Evolutionary conservation across 2,797 vertebrate species (phyloP).

Genomic region (Sebastiscus albofasciatus): DNA sequence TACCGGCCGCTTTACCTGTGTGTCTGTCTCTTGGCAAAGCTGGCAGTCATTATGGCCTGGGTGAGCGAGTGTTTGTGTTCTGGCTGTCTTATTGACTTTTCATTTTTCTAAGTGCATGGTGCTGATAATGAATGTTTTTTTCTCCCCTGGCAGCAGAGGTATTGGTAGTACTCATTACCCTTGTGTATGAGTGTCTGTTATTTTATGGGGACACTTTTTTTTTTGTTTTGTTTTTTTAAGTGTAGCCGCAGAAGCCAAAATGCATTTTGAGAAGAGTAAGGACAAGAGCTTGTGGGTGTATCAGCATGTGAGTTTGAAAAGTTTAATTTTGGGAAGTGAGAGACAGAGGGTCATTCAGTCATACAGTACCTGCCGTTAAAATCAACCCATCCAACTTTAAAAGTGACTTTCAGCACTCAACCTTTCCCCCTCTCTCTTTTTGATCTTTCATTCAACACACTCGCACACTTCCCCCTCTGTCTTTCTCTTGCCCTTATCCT

Average conservation of each 20-base stretch:
- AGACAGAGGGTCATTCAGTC: neutral
- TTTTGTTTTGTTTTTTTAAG: rapidly evolving
- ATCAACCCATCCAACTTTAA: conserved; percentile 28
- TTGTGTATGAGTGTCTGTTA: neutral
- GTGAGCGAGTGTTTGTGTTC: conserved; percentile 19
- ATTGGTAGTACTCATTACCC: conserved; percentile 18
- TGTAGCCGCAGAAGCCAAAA: neutral
- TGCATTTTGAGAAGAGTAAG: neutral
- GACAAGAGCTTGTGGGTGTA: neutral
- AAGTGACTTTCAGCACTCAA: conserved; percentile 23
- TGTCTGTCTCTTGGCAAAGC: conserved; percentile 7
- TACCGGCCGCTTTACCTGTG: neutral
- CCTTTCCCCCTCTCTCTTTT: neutral
- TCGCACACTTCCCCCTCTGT: neutral
- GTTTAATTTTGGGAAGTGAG: neutral
- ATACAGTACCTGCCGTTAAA: neutral
- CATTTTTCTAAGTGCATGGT: conserved; percentile 41
- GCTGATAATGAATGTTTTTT: conserved; percentile 42
- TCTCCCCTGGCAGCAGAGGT: conserved; percentile 3
- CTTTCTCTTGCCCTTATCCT: neutral
- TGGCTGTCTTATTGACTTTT: conserved; percentile 42
- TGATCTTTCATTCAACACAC: neutral
- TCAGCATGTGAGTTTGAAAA: neutral
- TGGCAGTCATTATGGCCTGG: conserved; percentile 8
- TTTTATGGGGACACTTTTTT: neutral